Evolutionary conservation across 2,797 vertebrate genomes (phyloP), one percentile per base, ranked within the genome.

Genomic region (Parauchenoglanis ngamensis): DNA sequence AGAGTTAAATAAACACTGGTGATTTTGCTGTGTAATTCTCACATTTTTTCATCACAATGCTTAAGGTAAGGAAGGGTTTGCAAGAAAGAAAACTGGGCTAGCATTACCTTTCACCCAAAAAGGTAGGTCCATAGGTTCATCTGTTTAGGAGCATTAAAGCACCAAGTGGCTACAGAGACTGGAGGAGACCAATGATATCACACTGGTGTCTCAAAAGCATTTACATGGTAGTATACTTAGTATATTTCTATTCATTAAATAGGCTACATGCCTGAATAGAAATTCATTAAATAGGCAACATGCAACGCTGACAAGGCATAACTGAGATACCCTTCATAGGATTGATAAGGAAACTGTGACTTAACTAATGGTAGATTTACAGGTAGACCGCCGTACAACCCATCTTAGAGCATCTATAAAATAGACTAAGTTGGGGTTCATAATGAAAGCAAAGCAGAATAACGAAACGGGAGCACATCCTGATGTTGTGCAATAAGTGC

Each of bases 351-450:
- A 81, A n/a, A 7, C 56, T 61, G 31, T n/a, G 11, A 63, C 23
- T 2, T 44, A 25, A n/a, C 54, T 68, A 44, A 75, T 82, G 23
- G 81, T 23, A 72, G 56, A 46, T 76, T 85, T 57, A 87, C 83
- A 85, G 90, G 72, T 83, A 87, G 25, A 72, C 68, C n/a, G 54
- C 76, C 6, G 56, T 54, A 54, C 25, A 86, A 35, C 6, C 13
- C 59, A 81, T 40, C 19, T 57, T 15, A 44, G 21, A 56, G 46
- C 70, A 76, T 67, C 68, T 63, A 68, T 76, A 80, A 49, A 84
- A 40, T 68, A 68, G 40, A 57, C 2, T 56, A 75, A 83, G 19
- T 82, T 12, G 28, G n/a, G 8, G 13, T 67, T 12, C 17, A 61
- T 77, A 72, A 56, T 80, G 57, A 61, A 86, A 86, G 76, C 61